phyloP scores from a whole-genome alignment of 2,797 vertebrate species.

The Anabas testudineus region DNA sequence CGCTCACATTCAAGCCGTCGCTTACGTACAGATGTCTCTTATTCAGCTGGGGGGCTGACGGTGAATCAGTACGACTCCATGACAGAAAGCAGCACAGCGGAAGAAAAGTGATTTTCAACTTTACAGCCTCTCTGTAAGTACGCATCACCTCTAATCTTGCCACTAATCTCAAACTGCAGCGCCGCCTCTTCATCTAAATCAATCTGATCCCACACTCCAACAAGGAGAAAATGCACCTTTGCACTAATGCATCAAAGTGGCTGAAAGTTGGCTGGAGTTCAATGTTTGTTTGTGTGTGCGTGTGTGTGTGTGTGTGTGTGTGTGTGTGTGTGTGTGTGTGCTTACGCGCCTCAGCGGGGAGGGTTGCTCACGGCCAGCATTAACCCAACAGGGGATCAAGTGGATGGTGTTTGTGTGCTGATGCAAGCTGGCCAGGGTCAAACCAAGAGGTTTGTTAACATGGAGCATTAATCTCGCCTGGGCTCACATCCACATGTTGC shows the following conservation, averaged over 20 bases:
- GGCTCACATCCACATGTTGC: conserved; percentile 37
- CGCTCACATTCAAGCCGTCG: neutral
- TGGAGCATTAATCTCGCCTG: conserved; percentile 56
- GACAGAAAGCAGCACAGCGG: neutral
- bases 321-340: conserved; percentile 14
- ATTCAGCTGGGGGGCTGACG: neutral
- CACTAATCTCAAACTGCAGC: conserved; percentile 5
- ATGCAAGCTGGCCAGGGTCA: conserved; percentile 35
- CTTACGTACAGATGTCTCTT: neutral
- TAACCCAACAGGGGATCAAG: conserved; percentile 34
- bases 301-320: conserved; percentile 16
- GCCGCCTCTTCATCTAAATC: conserved; percentile 13
- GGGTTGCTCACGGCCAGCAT: conserved; percentile 16
- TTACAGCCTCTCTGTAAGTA: neutral
- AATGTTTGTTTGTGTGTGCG: conserved; percentile 22
- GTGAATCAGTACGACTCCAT: neutral
- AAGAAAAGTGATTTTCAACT: neutral
- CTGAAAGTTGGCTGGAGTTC: conserved; percentile 36
- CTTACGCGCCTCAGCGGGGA: conserved; percentile 9
- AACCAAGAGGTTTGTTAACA: conserved; percentile 58
- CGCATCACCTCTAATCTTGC: neutral
- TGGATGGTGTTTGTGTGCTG: conserved; percentile 1
- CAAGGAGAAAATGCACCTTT: conserved; percentile 36
- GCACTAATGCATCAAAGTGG: conserved; percentile 47
- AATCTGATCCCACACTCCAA: conserved; percentile 18